Conservation (phyloP, 2,797 vertebrate genomes). For the Falco peregrinus region DNA sequence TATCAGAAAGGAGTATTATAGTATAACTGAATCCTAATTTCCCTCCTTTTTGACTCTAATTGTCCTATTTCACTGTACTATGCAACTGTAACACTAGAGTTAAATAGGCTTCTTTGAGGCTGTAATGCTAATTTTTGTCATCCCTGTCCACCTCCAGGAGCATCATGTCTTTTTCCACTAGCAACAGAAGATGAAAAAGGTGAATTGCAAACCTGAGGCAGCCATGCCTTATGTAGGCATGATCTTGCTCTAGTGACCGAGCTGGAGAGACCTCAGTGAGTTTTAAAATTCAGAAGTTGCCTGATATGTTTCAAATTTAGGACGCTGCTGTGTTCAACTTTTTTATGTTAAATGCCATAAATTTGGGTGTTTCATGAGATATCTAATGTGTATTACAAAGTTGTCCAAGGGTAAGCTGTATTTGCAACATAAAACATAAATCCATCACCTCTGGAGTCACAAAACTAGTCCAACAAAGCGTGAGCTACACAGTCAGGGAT, state of each 20-base stretch:
- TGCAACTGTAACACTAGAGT: conserved; percentile 5
- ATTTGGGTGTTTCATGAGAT: neutral
- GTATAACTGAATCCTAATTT: conserved; percentile 28
- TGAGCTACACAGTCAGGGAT: neutral
- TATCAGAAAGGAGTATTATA: conserved; percentile 13
- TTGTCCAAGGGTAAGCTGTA: neutral
- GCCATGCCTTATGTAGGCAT: neutral
- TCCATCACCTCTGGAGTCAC: neutral
- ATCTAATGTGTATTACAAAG: neutral
- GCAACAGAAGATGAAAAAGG: conserved; percentile 13
- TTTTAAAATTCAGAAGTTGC: neutral
- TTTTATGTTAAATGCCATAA: neutral
- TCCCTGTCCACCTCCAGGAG: neutral
- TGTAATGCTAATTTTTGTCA: conserved; percentile 30
- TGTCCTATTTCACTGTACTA: conserved; percentile 6
- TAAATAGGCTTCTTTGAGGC: conserved; percentile 12
- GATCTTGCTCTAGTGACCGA: neutral
- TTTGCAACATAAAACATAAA: neutral
- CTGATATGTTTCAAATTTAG: neutral
- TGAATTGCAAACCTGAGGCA: neutral
- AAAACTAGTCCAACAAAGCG: neutral
- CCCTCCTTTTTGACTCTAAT: conserved; percentile 26
- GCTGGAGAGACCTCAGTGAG: neutral
- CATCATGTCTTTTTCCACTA: conserved; percentile 23
- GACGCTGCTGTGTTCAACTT: neutral